Base-by-base conservation (phyloP, 2,113 vertebrate species). In the Sminthopsis crassicaudata region DNA sequence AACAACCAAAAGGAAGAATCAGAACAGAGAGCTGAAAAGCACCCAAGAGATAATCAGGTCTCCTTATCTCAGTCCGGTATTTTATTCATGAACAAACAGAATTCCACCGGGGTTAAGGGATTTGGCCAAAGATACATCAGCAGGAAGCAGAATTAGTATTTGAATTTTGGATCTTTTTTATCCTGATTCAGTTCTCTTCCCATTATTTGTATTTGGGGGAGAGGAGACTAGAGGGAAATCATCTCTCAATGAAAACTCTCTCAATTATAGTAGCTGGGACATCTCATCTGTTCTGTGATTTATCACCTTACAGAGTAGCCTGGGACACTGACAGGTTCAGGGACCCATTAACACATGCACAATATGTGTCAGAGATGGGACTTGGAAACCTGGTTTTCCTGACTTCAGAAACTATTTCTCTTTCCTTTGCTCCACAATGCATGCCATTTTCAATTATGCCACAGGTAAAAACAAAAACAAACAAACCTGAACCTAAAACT, bases 11-110 rank as follows among this genome's bases (percentile, higher is more conserved):
- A 46, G n/a, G 16, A 51, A 27, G 30, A 46, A 51, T 67, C 19
- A 95, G 11, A 36, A 92, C 89, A 19, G 90, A 94, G 95, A 94
- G 53, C 90, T 93, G 48, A 93, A 92, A 91, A 90, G 1, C 19
- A 42, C 27, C 30, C 91, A 93, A 92, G 46, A 23, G 12, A 50
- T 90, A 91, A 46, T 26, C 91, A 2, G n/a, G 67, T 42, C 14
- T n/a, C 36, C 67, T 42, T 84, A 42, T 42, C n/a, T 19, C 19
- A 23, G n/a, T 84, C 36, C 67, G 42, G 36, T 84, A 84, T 42
- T 84, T 84, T 84, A 84, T 42, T 23, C n/a, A 36, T 76, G 67
- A 84, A 6, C n/a, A 84, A 42, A 84, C 14, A 42, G 36, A 42
- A 19, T 2, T 84, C 67, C 16, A 84, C 19, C 42, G 14, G 0